phyloP scores from a whole-genome alignment of 2,888 invertebrate species.

The Ligdia adustata region DNA sequence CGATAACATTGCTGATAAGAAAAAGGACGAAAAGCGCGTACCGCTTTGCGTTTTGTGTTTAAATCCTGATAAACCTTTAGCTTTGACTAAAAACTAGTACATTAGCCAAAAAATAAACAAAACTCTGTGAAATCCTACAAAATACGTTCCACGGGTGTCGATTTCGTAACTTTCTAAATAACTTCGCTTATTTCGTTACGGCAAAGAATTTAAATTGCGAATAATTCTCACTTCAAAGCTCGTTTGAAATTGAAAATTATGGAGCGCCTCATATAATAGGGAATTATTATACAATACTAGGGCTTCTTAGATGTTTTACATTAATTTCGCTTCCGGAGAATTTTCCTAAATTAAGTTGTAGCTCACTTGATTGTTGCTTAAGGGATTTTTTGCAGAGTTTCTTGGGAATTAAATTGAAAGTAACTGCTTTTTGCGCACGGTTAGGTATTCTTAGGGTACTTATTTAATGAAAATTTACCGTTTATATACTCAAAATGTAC shows the following conservation, averaged over 20 bases:
- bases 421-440: no score
- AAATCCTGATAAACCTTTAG: no score
- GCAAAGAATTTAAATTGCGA: slow-evolving; percentile 34
- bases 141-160: slow-evolving; percentile 24
- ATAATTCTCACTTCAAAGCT: slow-evolving; percentile 39
- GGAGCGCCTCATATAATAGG: slow-evolving; percentile 32
- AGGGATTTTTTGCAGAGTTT: slow-evolving; percentile 11
- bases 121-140: slow-evolving; percentile 18
- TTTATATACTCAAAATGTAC: no score
- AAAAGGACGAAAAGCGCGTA: no score
- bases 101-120: slow-evolving; percentile 14
- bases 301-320: slow-evolving; percentile 29
- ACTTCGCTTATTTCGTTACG: slow-evolving; percentile 33
- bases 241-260: slow-evolving; percentile 36
- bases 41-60: no score
- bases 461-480: no score
- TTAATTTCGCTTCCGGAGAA: slow-evolving; percentile 23
- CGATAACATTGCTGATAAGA: no score
- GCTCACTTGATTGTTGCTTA: slow-evolving; percentile 21
- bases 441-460: no score
- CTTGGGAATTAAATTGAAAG: slow-evolving; percentile 6
- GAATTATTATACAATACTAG: slow-evolving; percentile 35
- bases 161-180: slow-evolving; percentile 31
- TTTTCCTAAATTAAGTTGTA: slow-evolving; percentile 23
- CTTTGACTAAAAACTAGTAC: no score